These are phyloP conservation scores for Acanthisitta chloris DNA, from an alignment of 2,113 vertebrate species.

Conservation along the genomic window DNA sequence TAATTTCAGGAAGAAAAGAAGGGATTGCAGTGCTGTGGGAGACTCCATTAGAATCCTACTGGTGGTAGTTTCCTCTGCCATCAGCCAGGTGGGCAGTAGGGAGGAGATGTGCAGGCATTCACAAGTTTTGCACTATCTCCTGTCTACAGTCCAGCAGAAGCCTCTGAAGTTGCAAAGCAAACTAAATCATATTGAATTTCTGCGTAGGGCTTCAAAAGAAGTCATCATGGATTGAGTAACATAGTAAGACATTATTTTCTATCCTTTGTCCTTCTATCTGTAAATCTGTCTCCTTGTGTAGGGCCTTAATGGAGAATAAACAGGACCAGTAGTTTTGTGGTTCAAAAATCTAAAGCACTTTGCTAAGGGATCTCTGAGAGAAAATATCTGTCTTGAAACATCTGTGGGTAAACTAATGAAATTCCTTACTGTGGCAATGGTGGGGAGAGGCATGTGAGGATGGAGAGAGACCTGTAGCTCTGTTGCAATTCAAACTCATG, in stretches of 20 bases:
- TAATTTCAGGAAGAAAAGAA: not conserved
- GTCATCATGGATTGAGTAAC: not conserved
- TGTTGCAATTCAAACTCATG: not conserved
- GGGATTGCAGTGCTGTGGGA: not conserved
- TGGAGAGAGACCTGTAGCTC: not conserved
- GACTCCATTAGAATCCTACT: fast-evolving
- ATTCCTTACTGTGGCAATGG: not conserved
- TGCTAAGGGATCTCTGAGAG: not conserved
- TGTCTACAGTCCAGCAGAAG: not conserved
- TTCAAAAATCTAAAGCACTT: not conserved
- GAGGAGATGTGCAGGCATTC: not conserved
- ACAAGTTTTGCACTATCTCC: not conserved
- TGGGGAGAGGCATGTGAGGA: not conserved
- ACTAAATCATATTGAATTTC: not conserved
- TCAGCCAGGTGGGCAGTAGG: not conserved
- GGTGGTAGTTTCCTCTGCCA: not conserved
- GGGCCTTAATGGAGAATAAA: not conserved
- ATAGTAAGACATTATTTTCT: not conserved
- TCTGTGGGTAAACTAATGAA: not conserved
- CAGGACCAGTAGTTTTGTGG: not conserved
- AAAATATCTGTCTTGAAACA: not conserved
- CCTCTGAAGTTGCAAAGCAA: not conserved
- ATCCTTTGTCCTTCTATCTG: not conserved
- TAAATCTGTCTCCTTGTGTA: not conserved
- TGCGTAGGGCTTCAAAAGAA: not conserved